Evolutionary conservation across 1,140 invertebrate species (phyloP).

Genomic region (Drosophila sulfurigaster): DNA sequence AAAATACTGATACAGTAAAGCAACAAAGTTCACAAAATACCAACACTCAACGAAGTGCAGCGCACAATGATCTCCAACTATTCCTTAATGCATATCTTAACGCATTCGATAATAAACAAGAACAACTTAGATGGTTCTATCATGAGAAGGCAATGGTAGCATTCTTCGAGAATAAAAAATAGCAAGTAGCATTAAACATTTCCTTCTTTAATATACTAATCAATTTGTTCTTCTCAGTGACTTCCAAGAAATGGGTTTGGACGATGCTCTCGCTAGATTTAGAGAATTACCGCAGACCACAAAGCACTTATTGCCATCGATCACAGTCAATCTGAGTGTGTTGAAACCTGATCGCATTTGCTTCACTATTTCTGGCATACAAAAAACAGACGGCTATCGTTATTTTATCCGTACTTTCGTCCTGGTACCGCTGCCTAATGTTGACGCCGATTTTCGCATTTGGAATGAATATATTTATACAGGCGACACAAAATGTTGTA

Average conservation of each 20-base stretch:
- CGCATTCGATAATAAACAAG: not conserved
- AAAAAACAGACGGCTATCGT: not conserved
- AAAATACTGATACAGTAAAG: not conserved
- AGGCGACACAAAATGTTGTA: not conserved
- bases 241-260: no score
- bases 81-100: slow-evolving; percentile 2
- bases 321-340: not conserved
- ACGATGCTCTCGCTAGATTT: not conserved
- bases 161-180: not conserved
- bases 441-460: not conserved
- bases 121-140: not conserved
- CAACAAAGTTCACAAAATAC: not conserved
- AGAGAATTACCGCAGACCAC: not conserved
- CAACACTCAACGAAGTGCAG: not conserved
- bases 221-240: no score
- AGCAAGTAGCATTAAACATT: not conserved
- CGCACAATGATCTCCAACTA: not conserved
- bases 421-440: not conserved
- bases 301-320: not conserved
- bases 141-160: not conserved
- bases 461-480: not conserved
- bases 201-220: no score
- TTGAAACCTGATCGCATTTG: not conserved
- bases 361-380: not conserved
- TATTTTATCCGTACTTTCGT: slow-evolving; percentile 4